phyloP scores from a whole-genome alignment of 2,888 invertebrate genomes.

The Clistopyga incitator region DNA sequence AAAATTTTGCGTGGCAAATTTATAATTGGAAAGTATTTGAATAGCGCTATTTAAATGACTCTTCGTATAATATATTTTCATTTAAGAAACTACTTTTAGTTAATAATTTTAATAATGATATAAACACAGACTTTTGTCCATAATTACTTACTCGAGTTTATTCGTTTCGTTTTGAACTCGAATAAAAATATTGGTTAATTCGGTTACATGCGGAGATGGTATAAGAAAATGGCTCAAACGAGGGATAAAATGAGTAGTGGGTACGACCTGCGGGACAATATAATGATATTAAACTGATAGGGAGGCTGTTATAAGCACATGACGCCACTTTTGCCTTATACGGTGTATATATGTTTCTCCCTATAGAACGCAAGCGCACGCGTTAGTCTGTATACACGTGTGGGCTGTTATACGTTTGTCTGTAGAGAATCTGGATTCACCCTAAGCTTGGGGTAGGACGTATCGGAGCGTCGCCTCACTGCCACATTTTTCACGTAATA shows the following conservation, averaged over 20 bases:
- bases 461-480: slow-evolving; percentile 60
- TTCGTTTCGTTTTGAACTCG: background rate
- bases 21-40: no score
- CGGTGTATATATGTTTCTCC: slow-evolving; percentile 57
- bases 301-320: slow-evolving; percentile 82
- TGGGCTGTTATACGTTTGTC: slow-evolving; percentile 49
- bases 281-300: slow-evolving; percentile 83
- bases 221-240: slow-evolving; percentile 24
- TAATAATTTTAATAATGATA: no score
- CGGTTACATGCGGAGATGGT: slow-evolving; percentile 19
- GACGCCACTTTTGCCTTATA: slow-evolving; percentile 81
- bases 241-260: slow-evolving; percentile 57
- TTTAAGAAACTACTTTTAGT: no score
- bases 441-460: slow-evolving; percentile 64
- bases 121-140: no score
- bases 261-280: slow-evolving; percentile 65
- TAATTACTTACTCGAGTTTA: background rate
- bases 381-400: slow-evolving; percentile 61
- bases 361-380: slow-evolving; percentile 37
- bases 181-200: slow-evolving; percentile 10
- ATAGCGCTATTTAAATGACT: no score
- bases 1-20: no score
- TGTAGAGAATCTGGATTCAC: slow-evolving; percentile 54
- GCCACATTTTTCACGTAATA: slow-evolving; percentile 68
- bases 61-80: no score